These are phyloP conservation scores for Collichthys lucidus DNA, from an alignment of 2,113 vertebrate species.

Conservation along the genomic window DNA sequence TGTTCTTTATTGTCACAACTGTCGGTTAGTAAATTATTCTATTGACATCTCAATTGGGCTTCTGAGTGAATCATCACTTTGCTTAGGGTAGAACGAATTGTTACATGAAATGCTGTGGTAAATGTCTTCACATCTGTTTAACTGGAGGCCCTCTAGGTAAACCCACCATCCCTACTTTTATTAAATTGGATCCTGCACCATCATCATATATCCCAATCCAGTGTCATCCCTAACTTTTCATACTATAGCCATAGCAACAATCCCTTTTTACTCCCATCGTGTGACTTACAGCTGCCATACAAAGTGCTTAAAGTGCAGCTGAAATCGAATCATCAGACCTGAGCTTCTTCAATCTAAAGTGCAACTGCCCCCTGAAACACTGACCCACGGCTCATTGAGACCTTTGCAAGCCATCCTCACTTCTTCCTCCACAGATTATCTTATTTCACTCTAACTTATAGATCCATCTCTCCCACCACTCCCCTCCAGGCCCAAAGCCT, in stretches of 20 bases:
- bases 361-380: constrained; percentile 31
- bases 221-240: constrained; percentile 4
- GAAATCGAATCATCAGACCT: constrained; percentile 40
- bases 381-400: constrained; percentile 35
- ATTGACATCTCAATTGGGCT: constrained; percentile 13
- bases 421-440: constrained; percentile 42
- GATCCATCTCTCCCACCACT: neutral
- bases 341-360: constrained; percentile 44
- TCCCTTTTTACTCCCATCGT: neutral
- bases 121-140: constrained; percentile 27
- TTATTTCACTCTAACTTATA: constrained; percentile 34
- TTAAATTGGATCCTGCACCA: constrained; percentile 4
- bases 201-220: neutral
- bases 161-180: neutral
- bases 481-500: constrained; percentile 10
- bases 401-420: constrained; percentile 26
- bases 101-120: constrained; percentile 14
- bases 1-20: constrained; percentile 30
- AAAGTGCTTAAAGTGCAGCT: constrained; percentile 12
- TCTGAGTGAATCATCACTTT: neutral
- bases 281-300: neutral
- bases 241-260: neutral
- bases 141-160: neutral
- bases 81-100: neutral
- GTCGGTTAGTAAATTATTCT: constrained; percentile 40